Base-by-base conservation (phyloP, 1,140 invertebrate species). In the Brachionus rotundiformis region DNA sequence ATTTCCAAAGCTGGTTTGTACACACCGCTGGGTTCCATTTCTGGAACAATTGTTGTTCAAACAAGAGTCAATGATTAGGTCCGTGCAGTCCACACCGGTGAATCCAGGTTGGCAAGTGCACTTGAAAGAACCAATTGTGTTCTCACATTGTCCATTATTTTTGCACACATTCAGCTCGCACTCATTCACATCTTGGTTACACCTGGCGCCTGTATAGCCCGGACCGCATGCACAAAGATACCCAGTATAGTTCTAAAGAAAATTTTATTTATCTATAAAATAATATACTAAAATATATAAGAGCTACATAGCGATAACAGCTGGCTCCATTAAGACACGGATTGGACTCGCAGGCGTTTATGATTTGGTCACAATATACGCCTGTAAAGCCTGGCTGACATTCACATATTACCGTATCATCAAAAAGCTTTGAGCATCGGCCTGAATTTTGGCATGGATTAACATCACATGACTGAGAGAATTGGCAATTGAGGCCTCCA, bases 171-270 rank as follows among this genome's bases (percentile, higher is more conserved):
- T 63, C 25, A 75, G 82, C 49, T 63, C 6, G 73, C 94, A 96
- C 7, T 59, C 54, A 19, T 39, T 29, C 13, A 65, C 11, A 29
- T 33, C 33, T 36, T 82, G 86, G 61, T 89, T 86, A 85, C 91
- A 92, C 83, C 85, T 84, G 39, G 83, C 75, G 16, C 92, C 93
- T 73, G 87, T 90, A 83, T 87, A 93, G 7, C 89, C 89, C 2
- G 82, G 39, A 0, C 87, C 73, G 85, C 92, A 93, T 0, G 84
- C 7, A 85, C 93, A 94, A 54, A 83, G 59, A 86, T 84, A 90
- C 83, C 82, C 68, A 7, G 82, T 84, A 39, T 41, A 83, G 77
- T 98, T 25, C 93, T 63, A 41, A 25, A 27, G 29, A 31, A 61
- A 61, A 25, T 61, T 13, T 27, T 31, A 1, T 19, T 44, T 47